Conservation (phyloP, 2,888 invertebrate genomes). For the Drosophila anomelani region DNA sequence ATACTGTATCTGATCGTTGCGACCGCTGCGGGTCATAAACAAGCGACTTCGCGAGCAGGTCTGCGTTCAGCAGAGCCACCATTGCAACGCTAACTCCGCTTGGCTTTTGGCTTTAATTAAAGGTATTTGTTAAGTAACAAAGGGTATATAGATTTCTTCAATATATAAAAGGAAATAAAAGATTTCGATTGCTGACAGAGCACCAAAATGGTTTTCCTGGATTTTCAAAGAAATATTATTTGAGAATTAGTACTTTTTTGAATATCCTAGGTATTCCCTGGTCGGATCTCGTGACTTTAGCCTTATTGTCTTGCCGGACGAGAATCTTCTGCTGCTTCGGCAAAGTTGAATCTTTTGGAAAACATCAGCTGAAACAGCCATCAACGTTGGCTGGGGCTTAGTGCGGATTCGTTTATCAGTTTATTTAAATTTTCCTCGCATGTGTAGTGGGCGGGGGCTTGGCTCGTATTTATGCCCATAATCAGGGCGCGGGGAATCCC, state of each 20-base stretch:
- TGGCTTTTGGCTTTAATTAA: slow-evolving; percentile 68
- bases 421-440: slow-evolving; percentile 75
- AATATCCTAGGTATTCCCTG: not conserved
- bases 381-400: slow-evolving; percentile 59
- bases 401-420: slow-evolving; percentile 73
- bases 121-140: not conserved
- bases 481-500: slow-evolving; percentile 78
- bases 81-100: slow-evolving; percentile 41
- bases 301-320: not conserved
- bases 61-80: slow-evolving; percentile 7
- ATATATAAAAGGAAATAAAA: not conserved
- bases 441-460: slow-evolving; percentile 10
- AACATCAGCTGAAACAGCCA: slow-evolving; percentile 20
- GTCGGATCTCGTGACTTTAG: not conserved
- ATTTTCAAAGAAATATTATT: too few species aligned
- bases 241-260: too few species aligned
- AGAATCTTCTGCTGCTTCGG: slow-evolving; percentile 46
- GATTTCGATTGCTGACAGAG: not conserved
- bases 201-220: not conserved
- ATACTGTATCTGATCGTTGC: slow-evolving; percentile 75
- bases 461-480: slow-evolving; percentile 76
- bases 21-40: slow-evolving; percentile 72
- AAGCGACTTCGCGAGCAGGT: slow-evolving; percentile 39
- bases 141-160: too few species aligned
- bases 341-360: slow-evolving; percentile 38